A percentile compares a stretch with the other conserved stretches of the same genome.
These are phyloP conservation scores for Babylonia areolata DNA, from an alignment of 1,140 invertebrate species.

Conservation along the genomic window DNA sequence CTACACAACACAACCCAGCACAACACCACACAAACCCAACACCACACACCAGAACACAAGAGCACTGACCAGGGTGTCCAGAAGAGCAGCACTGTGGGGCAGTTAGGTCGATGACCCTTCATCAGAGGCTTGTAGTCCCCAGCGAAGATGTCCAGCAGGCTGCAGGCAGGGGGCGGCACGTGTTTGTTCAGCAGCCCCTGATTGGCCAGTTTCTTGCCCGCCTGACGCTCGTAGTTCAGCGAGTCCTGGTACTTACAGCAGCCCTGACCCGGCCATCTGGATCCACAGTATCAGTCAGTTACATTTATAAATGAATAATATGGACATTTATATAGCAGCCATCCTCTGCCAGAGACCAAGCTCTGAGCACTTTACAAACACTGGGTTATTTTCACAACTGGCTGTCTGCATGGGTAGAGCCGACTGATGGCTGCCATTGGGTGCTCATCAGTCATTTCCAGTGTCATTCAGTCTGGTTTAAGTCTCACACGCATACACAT, in stretches of 20 bases:
- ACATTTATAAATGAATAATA: no score
- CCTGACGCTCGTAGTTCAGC: conserved; percentile 64
- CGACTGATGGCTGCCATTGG: no score
- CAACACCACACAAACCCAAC: no score
- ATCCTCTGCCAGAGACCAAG: no score
- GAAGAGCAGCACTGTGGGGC: conserved; percentile 70
- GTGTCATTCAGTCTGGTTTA: no score
- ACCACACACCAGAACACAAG: no score
- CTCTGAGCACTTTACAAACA: no score
- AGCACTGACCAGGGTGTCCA: conserved; percentile 72
- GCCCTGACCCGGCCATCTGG: conserved; percentile 71
- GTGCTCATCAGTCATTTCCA: no score
- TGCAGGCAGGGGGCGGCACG: conserved; percentile 70
- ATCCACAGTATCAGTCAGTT: conserved; percentile 31
- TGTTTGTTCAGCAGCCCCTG: conserved; percentile 71
- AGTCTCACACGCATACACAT: no score
- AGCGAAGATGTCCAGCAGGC: conserved; percentile 71
- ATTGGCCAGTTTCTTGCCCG: conserved; percentile 71
- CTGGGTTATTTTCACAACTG: no score
- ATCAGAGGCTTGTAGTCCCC: conserved; percentile 71
- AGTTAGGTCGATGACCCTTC: conserved; percentile 58
- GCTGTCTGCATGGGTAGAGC: no score
- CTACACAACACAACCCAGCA: background rate
- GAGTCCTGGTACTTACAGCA: conserved; percentile 73
- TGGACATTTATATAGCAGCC: no score